Conservation (phyloP, 2,113 vertebrate genomes). For the Hemiprocne comata region DNA sequence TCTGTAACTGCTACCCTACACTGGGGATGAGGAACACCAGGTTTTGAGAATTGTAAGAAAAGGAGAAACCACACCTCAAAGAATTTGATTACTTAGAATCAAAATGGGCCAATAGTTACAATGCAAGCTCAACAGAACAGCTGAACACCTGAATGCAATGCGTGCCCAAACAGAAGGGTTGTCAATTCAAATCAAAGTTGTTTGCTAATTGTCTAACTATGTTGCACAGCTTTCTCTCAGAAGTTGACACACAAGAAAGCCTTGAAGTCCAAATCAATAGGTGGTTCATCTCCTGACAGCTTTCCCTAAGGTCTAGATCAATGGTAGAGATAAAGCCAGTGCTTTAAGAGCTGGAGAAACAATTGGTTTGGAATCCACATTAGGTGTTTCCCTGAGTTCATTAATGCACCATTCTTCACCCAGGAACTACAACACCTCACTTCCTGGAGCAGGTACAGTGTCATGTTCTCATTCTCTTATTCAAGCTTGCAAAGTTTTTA, state of each 20-base stretch:
- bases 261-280: not conserved
- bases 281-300: not conserved
- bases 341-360: not conserved
- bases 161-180: rapidly evolving
- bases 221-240: not conserved
- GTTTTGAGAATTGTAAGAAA: not conserved
- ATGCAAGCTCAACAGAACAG: not conserved
- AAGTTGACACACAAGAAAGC: not conserved
- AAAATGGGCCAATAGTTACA: not conserved
- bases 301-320: not conserved
- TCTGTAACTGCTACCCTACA: not conserved
- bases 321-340: not conserved
- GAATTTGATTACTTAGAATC: not conserved
- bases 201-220: not conserved
- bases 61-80: not conserved
- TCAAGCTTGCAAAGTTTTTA: not conserved
- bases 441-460: not conserved
- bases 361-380: not conserved
- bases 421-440: not conserved
- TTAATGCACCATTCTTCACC: not conserved
- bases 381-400: not conserved
- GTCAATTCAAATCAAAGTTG: not conserved
- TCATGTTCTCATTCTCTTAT: not conserved
- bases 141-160: not conserved
- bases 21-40: not conserved